phyloP scores from a whole-genome alignment of 2,797 vertebrate genomes.

The Dendrocincla tyrannina region DNA sequence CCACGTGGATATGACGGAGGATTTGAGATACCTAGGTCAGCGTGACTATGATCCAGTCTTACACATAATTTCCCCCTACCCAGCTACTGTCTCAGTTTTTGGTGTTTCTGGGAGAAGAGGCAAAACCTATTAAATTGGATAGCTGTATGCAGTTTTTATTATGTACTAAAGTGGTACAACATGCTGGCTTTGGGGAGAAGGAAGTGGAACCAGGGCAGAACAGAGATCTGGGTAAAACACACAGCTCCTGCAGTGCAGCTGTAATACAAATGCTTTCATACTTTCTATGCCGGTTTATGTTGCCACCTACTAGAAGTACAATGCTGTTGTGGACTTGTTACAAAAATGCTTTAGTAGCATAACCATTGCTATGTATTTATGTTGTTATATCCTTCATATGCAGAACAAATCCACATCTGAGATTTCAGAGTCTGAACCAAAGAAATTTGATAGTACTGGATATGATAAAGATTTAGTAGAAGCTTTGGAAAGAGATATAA shows the following conservation, averaged over 20 bases:
- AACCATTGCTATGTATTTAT: not conserved
- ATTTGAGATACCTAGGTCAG: not conserved
- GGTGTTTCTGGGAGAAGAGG: not conserved
- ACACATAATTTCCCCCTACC: fast-evolving
- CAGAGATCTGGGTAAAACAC: not conserved
- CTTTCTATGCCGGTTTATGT: not conserved
- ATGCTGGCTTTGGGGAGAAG: not conserved
- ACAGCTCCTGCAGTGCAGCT: not conserved
- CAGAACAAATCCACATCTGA: conserved; percentile 81
- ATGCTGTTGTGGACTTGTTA: not conserved
- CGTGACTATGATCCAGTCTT: not conserved
- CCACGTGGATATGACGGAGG: not conserved
- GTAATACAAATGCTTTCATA: not conserved
- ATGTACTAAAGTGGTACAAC: not conserved
- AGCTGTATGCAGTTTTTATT: not conserved
- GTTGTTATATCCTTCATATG: not conserved
- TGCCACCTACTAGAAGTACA: not conserved
- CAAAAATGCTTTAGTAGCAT: not conserved
- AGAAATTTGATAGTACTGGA: conserved; percentile 91
- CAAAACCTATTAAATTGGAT: not conserved
- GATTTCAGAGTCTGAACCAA: conserved; percentile 87
- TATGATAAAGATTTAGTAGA: conserved; percentile 98
- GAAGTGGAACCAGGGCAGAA: not conserved
- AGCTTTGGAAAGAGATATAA: conserved; percentile 94
- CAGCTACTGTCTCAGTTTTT: not conserved